Conservation (phyloP, 1,140 invertebrate genomes). For the Lucilia cuprina region DNA sequence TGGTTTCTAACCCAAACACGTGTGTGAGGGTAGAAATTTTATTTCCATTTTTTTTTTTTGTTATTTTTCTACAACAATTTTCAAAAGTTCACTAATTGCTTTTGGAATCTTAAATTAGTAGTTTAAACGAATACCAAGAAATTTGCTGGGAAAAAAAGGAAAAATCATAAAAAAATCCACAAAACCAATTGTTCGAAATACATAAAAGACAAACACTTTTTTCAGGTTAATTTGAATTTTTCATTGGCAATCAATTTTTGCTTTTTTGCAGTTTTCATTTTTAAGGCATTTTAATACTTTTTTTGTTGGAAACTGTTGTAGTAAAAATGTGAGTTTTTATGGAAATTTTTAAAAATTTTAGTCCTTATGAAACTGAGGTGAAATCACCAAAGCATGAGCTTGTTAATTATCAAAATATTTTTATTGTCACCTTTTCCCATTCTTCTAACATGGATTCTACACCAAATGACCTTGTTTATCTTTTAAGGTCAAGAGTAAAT, state of each 20-base stretch:
- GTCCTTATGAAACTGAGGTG: no score
- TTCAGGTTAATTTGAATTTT: neutral
- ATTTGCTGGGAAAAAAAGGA: neutral
- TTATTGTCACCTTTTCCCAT: no score
- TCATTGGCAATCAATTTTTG: neutral
- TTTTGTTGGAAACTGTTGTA: no score
- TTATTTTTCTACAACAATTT: neutral
- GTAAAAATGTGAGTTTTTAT: no score
- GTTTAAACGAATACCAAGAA: neutral
- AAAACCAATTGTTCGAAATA: neutral
- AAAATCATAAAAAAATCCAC: neutral
- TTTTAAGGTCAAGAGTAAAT: no score
- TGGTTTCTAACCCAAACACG: neutral
- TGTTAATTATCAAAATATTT: no score
- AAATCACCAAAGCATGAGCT: no score
- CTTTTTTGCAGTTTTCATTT: neutral
- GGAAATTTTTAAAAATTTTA: no score
- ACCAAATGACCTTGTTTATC: no score
- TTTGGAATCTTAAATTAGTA: slow-evolving; percentile 10
- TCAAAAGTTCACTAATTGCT: slow-evolving; percentile 1
- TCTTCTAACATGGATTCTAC: no score
- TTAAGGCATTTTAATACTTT: no score
- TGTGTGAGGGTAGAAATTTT: neutral
- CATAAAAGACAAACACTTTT: neutral
- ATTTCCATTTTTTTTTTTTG: no score